Evolutionary conservation across 2,113 vertebrate genomes (phyloP), one percentile per base, ranked within the genome.

Genomic region (Heloderma charlesbogerti): DNA sequence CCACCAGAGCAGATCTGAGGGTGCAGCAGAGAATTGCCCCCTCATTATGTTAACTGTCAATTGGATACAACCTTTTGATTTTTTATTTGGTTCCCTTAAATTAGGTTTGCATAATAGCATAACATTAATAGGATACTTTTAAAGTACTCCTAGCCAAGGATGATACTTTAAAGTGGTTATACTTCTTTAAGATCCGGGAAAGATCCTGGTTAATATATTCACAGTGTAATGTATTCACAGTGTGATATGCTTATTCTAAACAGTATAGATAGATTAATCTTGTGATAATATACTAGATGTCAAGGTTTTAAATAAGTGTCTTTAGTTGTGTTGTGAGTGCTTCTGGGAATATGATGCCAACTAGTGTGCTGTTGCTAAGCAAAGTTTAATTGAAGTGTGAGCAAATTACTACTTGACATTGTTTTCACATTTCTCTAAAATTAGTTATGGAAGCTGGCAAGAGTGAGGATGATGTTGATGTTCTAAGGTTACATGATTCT

Each of bases 341-440:
- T 85, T 86, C 10, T 86, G 45, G 74, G 79, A 90, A 90, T 31
- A 79, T 40, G 20, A 85, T 85, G 45, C 34, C 63, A 66, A 40
- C 16, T 78, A 37, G 43, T 25, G 9, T 54, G 12, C 20, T 86
- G 7, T 79, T 78, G 74, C 74, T 25, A 88, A 81, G 45, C 5
- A 69, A 67, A 80, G 48, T 60, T 87, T 80, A 91, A 87, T 81
- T 82, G 66, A 83, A 74, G 40, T 71, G 43, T 91, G 57, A 82
- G 60, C 71, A 77, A 74, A 87, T n/a, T 75, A 51, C 69, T 75
- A 60, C 77, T 91, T 91, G 75, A 88, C 48, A 31, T 91, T 74
- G 40, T 81, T 88, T 88, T 82, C 16, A 81, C 48, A 67, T 63
- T n/a, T 75, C 37, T 91, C 29, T 87, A 83, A 88, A 78, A 78